Percentiles rank a stretch among this genome's conserved stretches.
These are phyloP conservation scores for Cordilura impudica DNA, from an alignment of 2,888 invertebrate species.

Conservation along the genomic window DNA sequence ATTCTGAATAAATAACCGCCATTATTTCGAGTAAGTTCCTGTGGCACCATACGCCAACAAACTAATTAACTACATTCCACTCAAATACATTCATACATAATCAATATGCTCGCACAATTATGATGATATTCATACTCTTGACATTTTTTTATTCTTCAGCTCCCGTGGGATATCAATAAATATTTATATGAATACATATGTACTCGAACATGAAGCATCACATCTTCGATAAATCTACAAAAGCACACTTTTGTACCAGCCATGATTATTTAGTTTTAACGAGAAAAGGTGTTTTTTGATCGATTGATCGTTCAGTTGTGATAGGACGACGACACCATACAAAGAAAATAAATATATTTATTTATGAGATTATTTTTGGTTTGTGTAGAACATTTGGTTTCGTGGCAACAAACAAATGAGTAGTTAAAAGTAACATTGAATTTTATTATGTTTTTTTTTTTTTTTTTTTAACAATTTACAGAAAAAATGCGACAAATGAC, in stretches of 20 bases:
- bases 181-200: conserved; percentile 23
- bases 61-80: conserved; percentile 24
- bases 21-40: conserved; percentile 6
- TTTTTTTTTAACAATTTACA: conserved; percentile 33
- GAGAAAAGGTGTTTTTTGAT: conserved; percentile 60
- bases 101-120: background rate
- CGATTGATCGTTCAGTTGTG: conserved; percentile 61
- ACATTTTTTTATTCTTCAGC: conserved; percentile 1
- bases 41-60: conserved; percentile 4
- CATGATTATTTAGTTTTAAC: background rate
- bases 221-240: conserved; percentile 38
- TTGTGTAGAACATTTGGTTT: background rate
- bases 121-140: conserved; percentile 13
- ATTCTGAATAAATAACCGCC: conserved; percentile 71
- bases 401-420: background rate
- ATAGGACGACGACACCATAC: conserved; percentile 45
- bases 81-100: background rate
- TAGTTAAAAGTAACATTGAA: background rate
- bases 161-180: conserved; percentile 54
- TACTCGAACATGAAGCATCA: background rate
- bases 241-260: conserved; percentile 38
- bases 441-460: background rate
- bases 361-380: background rate
- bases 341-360: background rate
- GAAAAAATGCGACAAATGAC: conserved; percentile 61